Evolutionary conservation across 2,113 vertebrate species (phyloP), one percentile per base, ranked within the genome.

Genomic region (Elachura formosa): DNA sequence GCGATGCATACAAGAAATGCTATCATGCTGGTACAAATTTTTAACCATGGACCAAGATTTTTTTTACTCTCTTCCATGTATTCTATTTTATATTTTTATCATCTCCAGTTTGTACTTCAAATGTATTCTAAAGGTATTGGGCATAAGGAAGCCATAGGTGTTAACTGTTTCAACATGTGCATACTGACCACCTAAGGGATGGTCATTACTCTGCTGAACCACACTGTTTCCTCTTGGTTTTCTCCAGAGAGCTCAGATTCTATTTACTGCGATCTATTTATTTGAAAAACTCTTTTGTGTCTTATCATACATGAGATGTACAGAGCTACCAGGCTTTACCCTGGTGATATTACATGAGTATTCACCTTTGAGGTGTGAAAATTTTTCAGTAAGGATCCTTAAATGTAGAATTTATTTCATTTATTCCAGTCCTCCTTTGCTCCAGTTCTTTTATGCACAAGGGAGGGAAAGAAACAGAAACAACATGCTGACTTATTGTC

Each of bases 141-240:
- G 12, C 2, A 6, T 34, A 43, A 63, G n/a, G n/a, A 63, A 77
- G 58, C 5, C 29, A 69, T 11, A 52, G 28, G 22, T 14, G 22
- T 46, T n/a, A 41, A 19, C 10, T 61, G 2, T 61, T 81, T 73
- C 25, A 55, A 49, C 8, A 14, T 3, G 25, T 36, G 33, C 23
- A 12, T 9, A 5, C 24, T 40, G 45, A 43, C 5, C 0, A 10
- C 29, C n/a, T 34, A 21, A 69, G 13, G 9, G 19, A 6, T 28
- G 29, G 19, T 55, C 0, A 0, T 33, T 77, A 26, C 6, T 9
- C 14, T 72, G n/a, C 15, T 68, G 16, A 12, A 16, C 41, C 8
- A 28, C 43, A 29, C 9, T 19, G 4, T 12, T 68, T 67, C 67
- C 19, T 52, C 17, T 9, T 82, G 10, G 3, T 29, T 58, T 49